These are phyloP conservation scores for Heptranchias perlo DNA, from an alignment of 2,113 vertebrate species.

Conservation along the genomic window DNA sequence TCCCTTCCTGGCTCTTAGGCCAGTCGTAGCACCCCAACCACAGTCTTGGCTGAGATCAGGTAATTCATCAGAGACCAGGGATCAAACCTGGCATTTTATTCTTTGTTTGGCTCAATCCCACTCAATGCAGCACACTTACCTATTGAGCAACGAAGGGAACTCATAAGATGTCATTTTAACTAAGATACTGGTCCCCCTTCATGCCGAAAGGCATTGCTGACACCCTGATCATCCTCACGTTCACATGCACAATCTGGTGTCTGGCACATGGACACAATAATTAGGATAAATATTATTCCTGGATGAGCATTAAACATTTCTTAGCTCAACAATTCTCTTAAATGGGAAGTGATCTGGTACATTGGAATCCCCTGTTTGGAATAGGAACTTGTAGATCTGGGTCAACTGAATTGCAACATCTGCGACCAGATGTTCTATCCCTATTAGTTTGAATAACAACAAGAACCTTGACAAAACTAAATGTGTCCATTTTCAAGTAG, in stretches of 20 bases:
- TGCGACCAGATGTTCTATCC: background rate
- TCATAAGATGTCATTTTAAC: background rate
- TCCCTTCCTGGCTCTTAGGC: background rate
- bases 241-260: background rate
- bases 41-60: background rate
- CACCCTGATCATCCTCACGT: no score
- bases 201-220: background rate
- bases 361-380: conserved; percentile 16
- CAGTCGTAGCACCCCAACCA: background rate
- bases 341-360: conserved; percentile 16
- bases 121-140: background rate
- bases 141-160: background rate
- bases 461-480: background rate
- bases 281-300: background rate
- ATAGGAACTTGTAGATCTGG: background rate
- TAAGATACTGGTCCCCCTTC: background rate
- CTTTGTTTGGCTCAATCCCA: background rate
- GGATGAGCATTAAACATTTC: background rate
- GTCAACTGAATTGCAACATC: background rate
- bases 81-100: no score
- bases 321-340: background rate
- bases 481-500: background rate
- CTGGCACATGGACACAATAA: background rate
- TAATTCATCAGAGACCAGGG: no score
- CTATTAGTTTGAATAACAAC: background rate